Evolutionary conservation across 1,140 invertebrate genomes (phyloP).

Genomic region (Drosophila chauvacae): DNA sequence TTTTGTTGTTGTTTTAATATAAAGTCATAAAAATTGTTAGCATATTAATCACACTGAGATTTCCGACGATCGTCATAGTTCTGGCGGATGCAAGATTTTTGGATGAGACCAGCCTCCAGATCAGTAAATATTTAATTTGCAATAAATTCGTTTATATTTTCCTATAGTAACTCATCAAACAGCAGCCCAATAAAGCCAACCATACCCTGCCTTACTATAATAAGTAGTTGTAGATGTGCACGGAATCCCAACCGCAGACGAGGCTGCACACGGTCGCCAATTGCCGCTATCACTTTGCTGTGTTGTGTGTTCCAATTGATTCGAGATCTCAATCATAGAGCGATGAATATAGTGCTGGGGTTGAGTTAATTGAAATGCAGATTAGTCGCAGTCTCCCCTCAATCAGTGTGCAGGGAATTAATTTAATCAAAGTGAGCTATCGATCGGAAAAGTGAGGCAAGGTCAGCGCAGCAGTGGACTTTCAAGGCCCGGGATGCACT

Average conservation of each 20-base stretch:
- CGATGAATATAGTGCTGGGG: constrained; percentile 10
- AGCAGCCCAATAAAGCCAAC: not conserved
- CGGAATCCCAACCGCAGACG: constrained; percentile 12
- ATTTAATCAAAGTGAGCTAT: constrained; percentile 24
- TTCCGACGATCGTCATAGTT: not conserved
- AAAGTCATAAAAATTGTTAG: too few species aligned
- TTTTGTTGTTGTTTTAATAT: not conserved
- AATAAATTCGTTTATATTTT: not conserved
- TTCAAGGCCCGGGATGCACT: constrained; percentile 28
- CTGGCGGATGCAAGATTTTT: not conserved
- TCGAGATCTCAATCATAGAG: constrained; percentile 25
- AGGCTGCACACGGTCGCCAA: constrained; percentile 4
- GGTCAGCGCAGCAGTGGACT: constrained; percentile 15
- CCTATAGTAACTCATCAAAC: not conserved
- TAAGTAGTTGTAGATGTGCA: constrained; percentile 1
- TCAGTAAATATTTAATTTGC: not conserved
- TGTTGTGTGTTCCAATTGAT: constrained; percentile 37
- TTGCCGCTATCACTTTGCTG: constrained; percentile 30
- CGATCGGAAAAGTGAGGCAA: constrained; percentile 27
- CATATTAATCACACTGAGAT: not conserved
- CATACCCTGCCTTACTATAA: not conserved
- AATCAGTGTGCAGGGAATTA: constrained; percentile 15
- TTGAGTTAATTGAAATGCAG: constrained; percentile 50
- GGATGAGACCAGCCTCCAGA: too few species aligned
- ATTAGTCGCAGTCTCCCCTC: constrained; percentile 27